Percentiles rank a stretch among this genome's conserved stretches.
These are phyloP conservation scores for Spinus pinus DNA, from an alignment of 2,797 vertebrate genomes.

Conservation along the genomic window DNA sequence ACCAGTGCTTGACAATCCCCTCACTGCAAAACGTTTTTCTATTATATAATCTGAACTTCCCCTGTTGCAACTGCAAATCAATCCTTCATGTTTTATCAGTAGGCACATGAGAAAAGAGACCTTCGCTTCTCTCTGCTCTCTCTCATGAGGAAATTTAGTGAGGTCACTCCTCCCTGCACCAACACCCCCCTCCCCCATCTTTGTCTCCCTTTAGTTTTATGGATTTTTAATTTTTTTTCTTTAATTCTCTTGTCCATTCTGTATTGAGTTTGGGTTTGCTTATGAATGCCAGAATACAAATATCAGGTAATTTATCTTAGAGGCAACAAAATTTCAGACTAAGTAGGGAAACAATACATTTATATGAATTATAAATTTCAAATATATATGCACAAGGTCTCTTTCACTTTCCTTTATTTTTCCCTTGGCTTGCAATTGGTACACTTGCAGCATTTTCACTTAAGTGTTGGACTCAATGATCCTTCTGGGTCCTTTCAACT, in stretches of 20 bases:
- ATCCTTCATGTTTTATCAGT: fast-evolving
- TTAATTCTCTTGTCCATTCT: not conserved
- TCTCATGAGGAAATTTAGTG: fast-evolving
- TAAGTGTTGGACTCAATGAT: not conserved
- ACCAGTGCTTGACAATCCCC: not conserved
- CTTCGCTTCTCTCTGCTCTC: not conserved
- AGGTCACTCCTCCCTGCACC: fast-evolving
- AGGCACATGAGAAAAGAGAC: not conserved
- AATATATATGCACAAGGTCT: not conserved
- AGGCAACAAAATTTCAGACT: not conserved
- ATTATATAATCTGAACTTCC: not conserved
- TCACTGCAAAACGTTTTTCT: not conserved
- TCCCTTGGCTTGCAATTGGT: not conserved
- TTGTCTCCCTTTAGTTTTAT: not conserved
- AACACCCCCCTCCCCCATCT: fast-evolving
- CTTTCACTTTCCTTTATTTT: not conserved
- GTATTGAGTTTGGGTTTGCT: fast-evolving
- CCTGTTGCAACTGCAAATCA: not conserved
- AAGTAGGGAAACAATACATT: not conserved
- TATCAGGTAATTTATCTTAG: not conserved
- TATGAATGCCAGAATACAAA: not conserved
- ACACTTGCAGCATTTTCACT: not conserved
- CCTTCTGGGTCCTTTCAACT: not conserved
- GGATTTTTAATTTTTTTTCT: not conserved
- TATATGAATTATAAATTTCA: not conserved